These are phyloP conservation scores for Aphelinus certus DNA, from an alignment of 1,140 invertebrate genomes.

Conservation along the genomic window DNA sequence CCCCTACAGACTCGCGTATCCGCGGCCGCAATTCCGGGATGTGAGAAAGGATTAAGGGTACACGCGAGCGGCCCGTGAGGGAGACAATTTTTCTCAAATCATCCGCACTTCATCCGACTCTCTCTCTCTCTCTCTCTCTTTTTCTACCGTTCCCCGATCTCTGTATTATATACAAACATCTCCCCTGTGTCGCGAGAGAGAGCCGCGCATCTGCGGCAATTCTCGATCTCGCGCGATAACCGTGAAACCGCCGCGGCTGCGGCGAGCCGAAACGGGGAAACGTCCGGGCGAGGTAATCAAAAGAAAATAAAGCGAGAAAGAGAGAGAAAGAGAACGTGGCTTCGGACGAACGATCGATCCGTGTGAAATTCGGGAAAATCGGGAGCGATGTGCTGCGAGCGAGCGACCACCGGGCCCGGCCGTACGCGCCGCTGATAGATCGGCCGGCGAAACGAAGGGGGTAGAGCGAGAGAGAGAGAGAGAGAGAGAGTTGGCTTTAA, in stretches of 20 bases:
- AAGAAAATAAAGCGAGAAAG: background rate
- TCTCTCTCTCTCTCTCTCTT: constrained; percentile 2
- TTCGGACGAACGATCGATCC: background rate
- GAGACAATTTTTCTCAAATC: constrained; percentile 42
- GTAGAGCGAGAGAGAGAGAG: constrained; percentile 13
- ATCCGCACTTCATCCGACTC: constrained; percentile 22
- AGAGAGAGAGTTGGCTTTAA: constrained; percentile 60
- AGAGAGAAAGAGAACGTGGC: background rate
- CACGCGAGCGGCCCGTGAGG: background rate
- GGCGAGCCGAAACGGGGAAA: too few relatives aligned
- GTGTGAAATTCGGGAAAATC: constrained; percentile 37
- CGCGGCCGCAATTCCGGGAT: constrained; percentile 46
- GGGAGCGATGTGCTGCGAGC: background rate
- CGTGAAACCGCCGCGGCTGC: background rate
- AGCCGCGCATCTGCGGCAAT: background rate
- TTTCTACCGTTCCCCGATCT: background rate
- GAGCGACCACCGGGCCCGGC: background rate
- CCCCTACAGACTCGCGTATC: too few relatives aligned
- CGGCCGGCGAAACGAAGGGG: constrained; percentile 64
- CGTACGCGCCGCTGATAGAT: constrained; percentile 61
- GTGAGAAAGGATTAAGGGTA: constrained; percentile 61
- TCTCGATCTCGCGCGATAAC: constrained; percentile 16
- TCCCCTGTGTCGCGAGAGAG: background rate
- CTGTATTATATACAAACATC: background rate
- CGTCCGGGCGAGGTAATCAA: too few relatives aligned